phyloP scores from a whole-genome alignment of 1,140 invertebrate species.

The Polypedilum pembai region DNA sequence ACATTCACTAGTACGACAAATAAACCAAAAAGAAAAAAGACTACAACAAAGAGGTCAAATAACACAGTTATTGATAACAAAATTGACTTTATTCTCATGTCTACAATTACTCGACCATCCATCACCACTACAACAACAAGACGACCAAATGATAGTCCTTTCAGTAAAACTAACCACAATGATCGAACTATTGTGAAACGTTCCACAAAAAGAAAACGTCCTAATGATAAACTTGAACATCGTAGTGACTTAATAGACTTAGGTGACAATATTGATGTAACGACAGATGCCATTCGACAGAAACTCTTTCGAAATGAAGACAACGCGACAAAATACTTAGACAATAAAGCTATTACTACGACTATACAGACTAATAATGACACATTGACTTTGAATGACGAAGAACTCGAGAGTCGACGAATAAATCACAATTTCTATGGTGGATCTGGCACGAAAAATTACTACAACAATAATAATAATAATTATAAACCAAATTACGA shows the following conservation, averaged over 20 bases:
- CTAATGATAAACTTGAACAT: not conserved
- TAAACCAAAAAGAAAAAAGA: conserved; percentile 6
- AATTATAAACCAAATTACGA: not conserved
- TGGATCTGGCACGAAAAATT: not conserved
- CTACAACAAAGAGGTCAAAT: not conserved
- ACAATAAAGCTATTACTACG: not conserved
- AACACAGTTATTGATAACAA: conserved; percentile 11
- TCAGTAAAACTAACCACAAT: not conserved
- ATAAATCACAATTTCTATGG: not conserved
- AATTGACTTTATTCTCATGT: conserved; percentile 1
- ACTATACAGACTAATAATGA: not conserved
- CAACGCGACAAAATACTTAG: conserved; percentile 21
- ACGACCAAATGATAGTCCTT: conserved; percentile 1
- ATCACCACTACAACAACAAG: not conserved
- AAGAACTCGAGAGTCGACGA: not conserved
- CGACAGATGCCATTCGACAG: not conserved
- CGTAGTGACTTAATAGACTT: not conserved
- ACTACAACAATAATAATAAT: not conserved
- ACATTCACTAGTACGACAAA: not conserved
- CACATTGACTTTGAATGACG: not conserved
- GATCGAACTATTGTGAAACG: not conserved
- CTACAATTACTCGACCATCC: too few species aligned
- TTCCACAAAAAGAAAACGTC: not conserved
- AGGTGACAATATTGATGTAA: not conserved
- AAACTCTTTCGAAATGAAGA: not conserved